Percentiles rank a stretch among this genome's conserved stretches.
phyloP scores from a whole-genome alignment of 2,888 invertebrate species.

The Dorcus parallelipipedus region DNA sequence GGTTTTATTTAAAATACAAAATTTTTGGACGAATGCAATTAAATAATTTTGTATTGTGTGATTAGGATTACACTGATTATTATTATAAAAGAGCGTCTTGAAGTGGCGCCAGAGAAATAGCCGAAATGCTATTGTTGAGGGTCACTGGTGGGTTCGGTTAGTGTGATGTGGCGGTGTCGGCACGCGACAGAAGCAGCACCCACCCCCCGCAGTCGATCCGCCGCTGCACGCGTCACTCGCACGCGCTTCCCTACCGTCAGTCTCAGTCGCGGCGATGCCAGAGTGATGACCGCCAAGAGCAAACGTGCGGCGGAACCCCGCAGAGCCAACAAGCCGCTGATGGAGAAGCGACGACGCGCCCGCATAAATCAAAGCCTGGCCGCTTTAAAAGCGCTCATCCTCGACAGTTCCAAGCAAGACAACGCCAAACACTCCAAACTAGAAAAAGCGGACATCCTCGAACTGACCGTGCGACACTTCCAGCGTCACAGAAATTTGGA shows the following conservation, averaged over 20 bases:
- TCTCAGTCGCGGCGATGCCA: slow-evolving; percentile 18
- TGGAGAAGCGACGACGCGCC: slow-evolving; percentile 72
- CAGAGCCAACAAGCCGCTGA: slow-evolving; percentile 73
- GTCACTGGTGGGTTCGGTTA: slow-evolving; percentile 34
- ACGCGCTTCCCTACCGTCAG: slow-evolving; percentile 20
- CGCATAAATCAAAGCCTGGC: slow-evolving; percentile 73
- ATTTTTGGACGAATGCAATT: too few species aligned
- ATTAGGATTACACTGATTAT: too few species aligned
- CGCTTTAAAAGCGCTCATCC: slow-evolving; percentile 67
- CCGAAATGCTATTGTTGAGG: slow-evolving; percentile 12
- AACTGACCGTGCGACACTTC: slow-evolving; percentile 78
- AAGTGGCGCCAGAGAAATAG: not conserved
- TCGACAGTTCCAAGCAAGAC: slow-evolving; percentile 67
- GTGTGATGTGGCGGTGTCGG: slow-evolving; percentile 51
- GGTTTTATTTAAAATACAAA: too few species aligned
- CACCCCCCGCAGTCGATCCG: slow-evolving; percentile 28
- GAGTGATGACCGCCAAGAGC: slow-evolving; percentile 45
- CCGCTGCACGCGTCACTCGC: slow-evolving; percentile 40
- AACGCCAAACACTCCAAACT: slow-evolving; percentile 76
- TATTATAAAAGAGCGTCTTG: not conserved
- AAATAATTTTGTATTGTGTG: too few species aligned
- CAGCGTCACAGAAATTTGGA: slow-evolving; percentile 69
- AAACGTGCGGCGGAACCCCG: slow-evolving; percentile 44
- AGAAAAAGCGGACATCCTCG: slow-evolving; percentile 82
- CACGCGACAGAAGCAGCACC: slow-evolving; percentile 48